Evolutionary conservation across 2,888 invertebrate species (phyloP), one percentile per base, ranked within the genome.

Genomic region (Plagodis dolabraria): DNA sequence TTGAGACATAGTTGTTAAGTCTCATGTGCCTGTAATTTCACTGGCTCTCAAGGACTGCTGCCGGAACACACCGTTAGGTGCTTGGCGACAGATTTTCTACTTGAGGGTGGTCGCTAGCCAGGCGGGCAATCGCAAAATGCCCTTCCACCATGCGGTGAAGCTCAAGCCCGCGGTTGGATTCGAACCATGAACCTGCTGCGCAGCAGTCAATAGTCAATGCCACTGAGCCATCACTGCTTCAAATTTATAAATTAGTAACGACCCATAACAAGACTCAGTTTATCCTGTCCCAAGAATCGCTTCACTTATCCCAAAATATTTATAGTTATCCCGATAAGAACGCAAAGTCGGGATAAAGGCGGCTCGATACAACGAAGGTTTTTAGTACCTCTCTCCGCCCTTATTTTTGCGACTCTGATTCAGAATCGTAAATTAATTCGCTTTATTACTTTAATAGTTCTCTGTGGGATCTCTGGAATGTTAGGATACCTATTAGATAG

Each of bases 271-370:
- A 54, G 57, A 65, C 56, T 53, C 51, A 47, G 67, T 36, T 52
- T 44, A 52, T 52, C 45, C 45, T 34, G n/a, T 42, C 33, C 33
- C 52, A 38, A 38, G 42, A 55, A 48, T 53, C 44, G 54, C 35
- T 55, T 70, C 62, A 48, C 52, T 53, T 54, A 74, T 74, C 72
- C 71, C 55, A 62, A 65, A 69, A 68, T 72, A 71, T 75, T 75
- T 75, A 75, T 71, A 67, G 73, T 70, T 72, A 73, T 72, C 73
- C 66, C 53, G 51, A 46, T 55, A 56, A 57, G 60, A 59, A 63
- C 67, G 59, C 64, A 65, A 66, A 64, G 48, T 11, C 44, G 48
- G 54, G 43, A 55, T 55, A 48, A 55, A 44, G 33, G 35, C 48
- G 34, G 35, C 12, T 40, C 36, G 48, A 48, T 57, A 48, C 33